phyloP scores from a whole-genome alignment of 2,113 vertebrate genomes.

The Macaca nemestrina region DNA sequence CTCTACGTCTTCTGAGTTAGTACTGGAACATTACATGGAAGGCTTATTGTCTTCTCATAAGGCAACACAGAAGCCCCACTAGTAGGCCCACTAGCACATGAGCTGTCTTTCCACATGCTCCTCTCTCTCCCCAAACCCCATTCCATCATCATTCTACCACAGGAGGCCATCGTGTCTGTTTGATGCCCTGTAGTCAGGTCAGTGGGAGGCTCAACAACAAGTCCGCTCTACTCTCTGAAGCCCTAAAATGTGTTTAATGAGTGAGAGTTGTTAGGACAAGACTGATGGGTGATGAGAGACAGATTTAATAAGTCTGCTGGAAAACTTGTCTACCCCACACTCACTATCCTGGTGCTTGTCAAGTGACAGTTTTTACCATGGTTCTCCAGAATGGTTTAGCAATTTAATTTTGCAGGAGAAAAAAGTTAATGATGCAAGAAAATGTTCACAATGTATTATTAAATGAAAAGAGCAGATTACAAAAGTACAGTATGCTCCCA shows the following conservation, averaged over 20 bases:
- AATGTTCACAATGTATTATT: background rate
- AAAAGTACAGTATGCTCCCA: background rate
- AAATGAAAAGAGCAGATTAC: background rate
- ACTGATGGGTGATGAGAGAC: background rate
- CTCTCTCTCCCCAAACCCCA: background rate
- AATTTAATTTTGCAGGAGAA: background rate
- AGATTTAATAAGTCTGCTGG: background rate
- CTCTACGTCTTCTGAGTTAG: background rate
- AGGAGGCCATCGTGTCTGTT: background rate
- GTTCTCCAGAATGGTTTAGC: background rate
- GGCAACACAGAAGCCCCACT: background rate
- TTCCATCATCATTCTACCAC: background rate
- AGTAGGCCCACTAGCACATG: background rate
- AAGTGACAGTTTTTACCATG: background rate
- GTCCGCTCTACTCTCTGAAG: background rate
- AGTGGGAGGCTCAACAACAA: background rate
- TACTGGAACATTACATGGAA: background rate
- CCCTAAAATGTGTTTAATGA: background rate
- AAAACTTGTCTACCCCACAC: background rate
- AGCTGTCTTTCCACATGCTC: background rate
- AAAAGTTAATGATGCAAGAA: background rate
- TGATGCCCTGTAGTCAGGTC: background rate
- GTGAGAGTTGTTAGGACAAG: background rate
- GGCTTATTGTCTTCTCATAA: background rate
- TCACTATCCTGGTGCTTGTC: background rate